Conservation (phyloP, 2,113 vertebrate species). For the Petroica traversi region DNA sequence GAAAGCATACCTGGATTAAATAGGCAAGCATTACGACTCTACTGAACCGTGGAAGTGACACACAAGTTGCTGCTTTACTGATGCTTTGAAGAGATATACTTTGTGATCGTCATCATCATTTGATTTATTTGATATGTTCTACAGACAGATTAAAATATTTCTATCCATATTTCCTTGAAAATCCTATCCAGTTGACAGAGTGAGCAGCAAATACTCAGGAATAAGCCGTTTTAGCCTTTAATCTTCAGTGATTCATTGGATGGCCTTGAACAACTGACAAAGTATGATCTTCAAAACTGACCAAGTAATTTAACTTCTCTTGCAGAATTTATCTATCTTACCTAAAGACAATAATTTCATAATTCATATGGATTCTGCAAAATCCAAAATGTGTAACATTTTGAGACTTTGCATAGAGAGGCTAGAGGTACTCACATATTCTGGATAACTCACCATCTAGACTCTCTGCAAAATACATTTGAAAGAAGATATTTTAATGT, state of each 20-base stretch:
- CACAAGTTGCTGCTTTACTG: not conserved
- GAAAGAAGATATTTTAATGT: not conserved
- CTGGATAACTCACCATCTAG: not conserved
- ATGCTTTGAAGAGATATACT: not conserved
- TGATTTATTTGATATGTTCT: slow-evolving; percentile 14
- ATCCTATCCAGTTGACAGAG: not conserved
- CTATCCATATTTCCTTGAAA: not conserved
- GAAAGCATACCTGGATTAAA: not conserved
- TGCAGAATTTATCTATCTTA: not conserved
- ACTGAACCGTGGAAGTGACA: not conserved
- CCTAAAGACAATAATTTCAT: not conserved
- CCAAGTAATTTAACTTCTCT: not conserved
- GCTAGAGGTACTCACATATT: not conserved
- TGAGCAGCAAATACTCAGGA: not conserved
- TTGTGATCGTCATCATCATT: not conserved
- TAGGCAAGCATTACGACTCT: not conserved
- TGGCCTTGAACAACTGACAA: not conserved
- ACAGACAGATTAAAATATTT: slow-evolving; percentile 27
- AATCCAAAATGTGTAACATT: not conserved
- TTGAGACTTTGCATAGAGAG: not conserved
- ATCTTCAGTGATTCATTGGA: not conserved
- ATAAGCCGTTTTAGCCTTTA: not conserved
- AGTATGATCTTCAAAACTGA: not conserved
- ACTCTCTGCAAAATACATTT: not conserved
- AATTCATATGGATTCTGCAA: not conserved